phyloP scores from a whole-genome alignment of 2,797 vertebrate species.

The Pterois miles region DNA sequence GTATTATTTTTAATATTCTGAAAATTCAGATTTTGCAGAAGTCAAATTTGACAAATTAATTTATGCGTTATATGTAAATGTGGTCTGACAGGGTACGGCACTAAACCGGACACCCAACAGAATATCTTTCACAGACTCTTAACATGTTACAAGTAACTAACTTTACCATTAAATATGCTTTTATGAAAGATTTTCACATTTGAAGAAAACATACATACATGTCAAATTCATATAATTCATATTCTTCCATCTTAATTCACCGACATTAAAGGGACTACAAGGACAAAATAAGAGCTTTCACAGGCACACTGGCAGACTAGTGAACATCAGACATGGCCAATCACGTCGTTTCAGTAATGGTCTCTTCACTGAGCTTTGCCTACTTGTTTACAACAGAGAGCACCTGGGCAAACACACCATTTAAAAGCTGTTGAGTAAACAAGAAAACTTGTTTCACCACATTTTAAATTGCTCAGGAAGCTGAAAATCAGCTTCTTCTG shows the following conservation, averaged over 20 bases:
- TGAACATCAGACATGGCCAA: neutral
- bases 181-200: conserved; percentile 8
- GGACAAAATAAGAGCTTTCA: conserved; percentile 46
- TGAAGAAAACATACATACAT: neutral
- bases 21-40: neutral
- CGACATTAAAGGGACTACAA: neutral
- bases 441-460: neutral
- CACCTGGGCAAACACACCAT: conserved; percentile 1
- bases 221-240: neutral
- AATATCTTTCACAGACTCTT: neutral
- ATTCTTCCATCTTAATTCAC: neutral
- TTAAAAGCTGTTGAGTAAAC: neutral
- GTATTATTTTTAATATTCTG: neutral
- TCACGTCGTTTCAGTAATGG: neutral
- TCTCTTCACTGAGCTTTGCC: conserved; percentile 21
- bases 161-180: neutral
- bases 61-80: conserved; percentile 28
- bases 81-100: neutral
- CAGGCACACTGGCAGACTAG: conserved; percentile 38
- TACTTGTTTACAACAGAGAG: neutral
- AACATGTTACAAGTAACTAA: neutral
- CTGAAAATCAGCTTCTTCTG: neutral
- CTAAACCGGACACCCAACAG: neutral
- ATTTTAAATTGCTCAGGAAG: neutral
- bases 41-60: neutral